These are phyloP conservation scores for Drosophila neutralis DNA, from an alignment of 2,888 invertebrate species.

Conservation along the genomic window DNA sequence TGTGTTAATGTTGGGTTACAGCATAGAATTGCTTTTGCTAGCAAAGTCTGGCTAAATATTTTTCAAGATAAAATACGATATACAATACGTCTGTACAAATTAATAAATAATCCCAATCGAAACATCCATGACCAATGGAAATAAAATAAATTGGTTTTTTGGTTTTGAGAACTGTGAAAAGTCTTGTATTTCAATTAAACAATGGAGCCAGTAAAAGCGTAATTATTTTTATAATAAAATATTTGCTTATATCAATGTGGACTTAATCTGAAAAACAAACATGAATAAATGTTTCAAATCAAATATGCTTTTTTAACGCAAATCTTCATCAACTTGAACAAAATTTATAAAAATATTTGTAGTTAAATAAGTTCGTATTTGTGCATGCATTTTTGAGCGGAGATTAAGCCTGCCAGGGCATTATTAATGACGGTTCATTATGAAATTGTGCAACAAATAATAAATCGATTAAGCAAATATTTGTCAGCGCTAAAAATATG, in stretches of 20 bases:
- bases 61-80: neutral
- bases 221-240: neutral
- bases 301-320: neutral
- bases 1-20: neutral
- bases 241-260: neutral
- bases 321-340: neutral
- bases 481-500: slow-evolving; percentile 73
- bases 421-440: slow-evolving; percentile 76
- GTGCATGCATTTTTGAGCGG: slow-evolving; percentile 43
- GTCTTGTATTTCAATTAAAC: neutral
- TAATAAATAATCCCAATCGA: neutral
- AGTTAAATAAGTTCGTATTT: neutral
- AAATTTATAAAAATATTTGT: neutral
- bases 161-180: neutral
- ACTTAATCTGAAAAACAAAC: neutral
- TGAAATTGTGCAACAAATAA: slow-evolving; percentile 76
- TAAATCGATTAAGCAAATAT: slow-evolving; percentile 80
- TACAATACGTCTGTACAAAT: neutral
- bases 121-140: neutral
- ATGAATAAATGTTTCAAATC: neutral
- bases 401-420: slow-evolving; percentile 50
- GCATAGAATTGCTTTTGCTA: neutral
- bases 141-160: neutral
- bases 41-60: neutral
- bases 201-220: neutral